A percentile compares a stretch with the other conserved stretches of the same genome.
Evolutionary conservation across 2,888 invertebrate genomes (phyloP).

Genomic region (Alcis repandata): DNA sequence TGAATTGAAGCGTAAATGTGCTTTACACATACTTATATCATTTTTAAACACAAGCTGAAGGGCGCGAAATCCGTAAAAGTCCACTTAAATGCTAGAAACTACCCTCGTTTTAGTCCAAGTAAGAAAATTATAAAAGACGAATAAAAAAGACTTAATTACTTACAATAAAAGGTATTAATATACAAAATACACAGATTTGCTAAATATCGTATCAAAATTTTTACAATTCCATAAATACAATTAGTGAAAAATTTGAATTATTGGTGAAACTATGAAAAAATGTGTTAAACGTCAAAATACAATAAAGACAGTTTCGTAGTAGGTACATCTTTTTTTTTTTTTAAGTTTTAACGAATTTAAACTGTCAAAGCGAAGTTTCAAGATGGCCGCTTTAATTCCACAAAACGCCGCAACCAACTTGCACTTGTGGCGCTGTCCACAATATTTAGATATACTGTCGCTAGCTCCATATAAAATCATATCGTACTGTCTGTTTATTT

Average conservation of each 20-base stretch:
- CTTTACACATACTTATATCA: no score
- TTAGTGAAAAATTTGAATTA: constrained; percentile 47
- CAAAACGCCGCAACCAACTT: not conserved
- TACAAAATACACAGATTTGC: constrained; percentile 46
- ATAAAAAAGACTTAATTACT: constrained; percentile 12
- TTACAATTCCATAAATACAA: constrained; percentile 52
- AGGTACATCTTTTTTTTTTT: no score
- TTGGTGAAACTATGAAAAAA: constrained; percentile 40
- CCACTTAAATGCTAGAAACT: no score
- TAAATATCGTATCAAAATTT: constrained; percentile 55
- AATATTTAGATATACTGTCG: no score
- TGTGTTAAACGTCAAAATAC: not conserved
- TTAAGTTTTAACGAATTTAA: no score
- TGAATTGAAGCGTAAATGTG: no score
- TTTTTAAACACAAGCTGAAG: not conserved
- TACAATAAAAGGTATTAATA: constrained; percentile 35
- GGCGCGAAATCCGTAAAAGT: not conserved
- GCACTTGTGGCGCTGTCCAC: no score
- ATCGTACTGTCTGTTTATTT: constrained; percentile 32
- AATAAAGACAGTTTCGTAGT: no score
- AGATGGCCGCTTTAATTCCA: not conserved
- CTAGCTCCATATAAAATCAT: constrained; percentile 39
- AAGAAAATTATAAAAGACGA: constrained; percentile 7
- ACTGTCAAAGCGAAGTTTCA: no score
- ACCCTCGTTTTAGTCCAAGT: not conserved